Evolutionary conservation across 2,113 vertebrate genomes (phyloP).

Genomic region (Oreochromis spilurus): DNA sequence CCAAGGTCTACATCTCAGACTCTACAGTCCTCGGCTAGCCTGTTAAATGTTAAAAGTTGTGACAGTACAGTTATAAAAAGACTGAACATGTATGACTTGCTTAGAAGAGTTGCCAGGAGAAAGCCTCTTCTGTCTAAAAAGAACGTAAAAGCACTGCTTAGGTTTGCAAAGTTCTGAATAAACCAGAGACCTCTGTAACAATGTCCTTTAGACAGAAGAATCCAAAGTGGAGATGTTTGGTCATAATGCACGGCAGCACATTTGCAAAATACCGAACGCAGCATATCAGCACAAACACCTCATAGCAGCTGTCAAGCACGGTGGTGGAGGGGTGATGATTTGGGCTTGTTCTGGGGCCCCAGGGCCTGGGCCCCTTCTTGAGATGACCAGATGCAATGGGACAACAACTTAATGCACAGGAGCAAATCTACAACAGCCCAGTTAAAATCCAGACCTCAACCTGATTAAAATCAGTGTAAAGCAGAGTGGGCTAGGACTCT

Average conservation of each 20-base stretch:
- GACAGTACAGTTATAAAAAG: background rate
- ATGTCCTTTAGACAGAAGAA: background rate
- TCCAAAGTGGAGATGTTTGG: background rate
- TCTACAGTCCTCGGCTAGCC: background rate
- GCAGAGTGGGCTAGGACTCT: background rate
- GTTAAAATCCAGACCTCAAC: background rate
- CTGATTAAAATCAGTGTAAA: background rate
- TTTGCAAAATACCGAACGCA: background rate
- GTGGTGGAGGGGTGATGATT: background rate
- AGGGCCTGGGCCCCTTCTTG: background rate
- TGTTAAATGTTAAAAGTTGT: background rate
- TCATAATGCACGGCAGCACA: background rate
- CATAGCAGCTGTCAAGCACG: background rate
- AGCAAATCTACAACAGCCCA: background rate
- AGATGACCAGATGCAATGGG: background rate
- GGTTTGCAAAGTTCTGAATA: background rate
- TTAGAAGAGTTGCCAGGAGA: background rate
- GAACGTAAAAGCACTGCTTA: background rate
- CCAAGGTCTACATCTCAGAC: background rate
- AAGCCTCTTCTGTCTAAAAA: background rate
- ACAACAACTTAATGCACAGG: background rate
- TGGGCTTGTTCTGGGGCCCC: background rate
- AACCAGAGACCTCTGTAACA: background rate
- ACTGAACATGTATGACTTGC: background rate
- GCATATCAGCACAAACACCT: background rate